Evolutionary conservation across 2,797 vertebrate genomes (phyloP).

Genomic region (Notolabrus celidotus): DNA sequence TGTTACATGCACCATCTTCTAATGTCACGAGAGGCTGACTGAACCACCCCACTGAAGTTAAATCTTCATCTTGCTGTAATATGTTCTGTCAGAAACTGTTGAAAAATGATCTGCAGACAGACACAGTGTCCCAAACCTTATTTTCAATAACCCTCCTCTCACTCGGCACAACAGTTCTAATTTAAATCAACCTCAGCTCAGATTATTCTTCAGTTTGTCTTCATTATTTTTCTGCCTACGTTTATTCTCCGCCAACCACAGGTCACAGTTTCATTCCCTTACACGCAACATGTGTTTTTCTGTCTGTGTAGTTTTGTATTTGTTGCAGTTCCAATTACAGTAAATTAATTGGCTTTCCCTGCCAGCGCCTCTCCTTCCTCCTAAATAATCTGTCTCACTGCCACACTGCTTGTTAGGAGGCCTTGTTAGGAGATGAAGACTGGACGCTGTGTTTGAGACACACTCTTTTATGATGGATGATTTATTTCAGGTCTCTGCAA

Average conservation of each 20-base stretch:
- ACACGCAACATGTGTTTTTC: not conserved
- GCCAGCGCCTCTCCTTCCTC: not conserved
- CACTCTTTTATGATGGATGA: not conserved
- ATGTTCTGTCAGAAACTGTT: not conserved
- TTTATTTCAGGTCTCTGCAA: not conserved
- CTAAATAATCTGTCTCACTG: not conserved
- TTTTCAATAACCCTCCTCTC: not conserved
- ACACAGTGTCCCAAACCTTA: slow-evolving; percentile 1
- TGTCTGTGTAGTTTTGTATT: slow-evolving; percentile 3
- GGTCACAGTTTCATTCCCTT: slow-evolving; percentile 1
- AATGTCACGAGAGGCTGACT: no score
- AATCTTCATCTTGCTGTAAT: not conserved
- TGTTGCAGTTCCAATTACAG: slow-evolving; percentile 3
- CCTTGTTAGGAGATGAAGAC: not conserved
- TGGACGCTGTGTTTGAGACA: not conserved
- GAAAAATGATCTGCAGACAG: not conserved
- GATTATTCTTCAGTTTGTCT: slow-evolving; percentile 16
- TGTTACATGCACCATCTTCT: no score
- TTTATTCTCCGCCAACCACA: not conserved
- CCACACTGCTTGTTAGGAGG: not conserved
- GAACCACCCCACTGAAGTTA: not conserved
- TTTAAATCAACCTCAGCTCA: not conserved
- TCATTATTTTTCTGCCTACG: slow-evolving; percentile 14
- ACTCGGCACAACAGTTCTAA: slow-evolving; percentile 6
- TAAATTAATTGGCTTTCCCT: slow-evolving; percentile 13